A percentile compares a stretch with the other conserved stretches of the same genome.
phyloP scores from a whole-genome alignment of 2,888 invertebrate species.

The Temnothorax ravouxi region DNA sequence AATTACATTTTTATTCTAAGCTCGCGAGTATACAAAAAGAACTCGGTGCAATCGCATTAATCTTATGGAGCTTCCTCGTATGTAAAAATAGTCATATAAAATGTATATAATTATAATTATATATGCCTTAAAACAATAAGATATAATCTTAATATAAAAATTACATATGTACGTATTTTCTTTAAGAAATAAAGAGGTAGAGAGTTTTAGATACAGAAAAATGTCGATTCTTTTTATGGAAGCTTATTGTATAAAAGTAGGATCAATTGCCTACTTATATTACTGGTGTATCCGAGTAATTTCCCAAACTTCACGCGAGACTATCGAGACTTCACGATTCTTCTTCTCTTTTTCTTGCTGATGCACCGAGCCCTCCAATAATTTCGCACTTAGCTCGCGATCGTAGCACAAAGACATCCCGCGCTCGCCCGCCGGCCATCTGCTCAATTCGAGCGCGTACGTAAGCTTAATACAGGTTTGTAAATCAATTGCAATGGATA shows the following conservation, averaged over 20 bases:
- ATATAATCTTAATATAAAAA: background rate
- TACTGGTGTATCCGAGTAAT: background rate
- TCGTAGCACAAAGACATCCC: slow-evolving; percentile 44
- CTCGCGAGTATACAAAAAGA: background rate
- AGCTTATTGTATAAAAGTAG: background rate
- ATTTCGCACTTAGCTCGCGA: slow-evolving; percentile 50
- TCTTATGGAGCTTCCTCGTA: background rate
- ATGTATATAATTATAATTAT: background rate
- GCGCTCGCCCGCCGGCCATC: slow-evolving; percentile 48
- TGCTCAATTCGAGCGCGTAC: slow-evolving; percentile 57
- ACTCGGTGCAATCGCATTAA: background rate
- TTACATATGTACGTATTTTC: background rate
- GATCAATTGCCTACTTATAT: background rate
- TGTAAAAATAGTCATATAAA: background rate
- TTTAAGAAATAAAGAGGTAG: background rate
- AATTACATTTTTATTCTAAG: background rate
- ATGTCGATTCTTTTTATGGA: background rate
- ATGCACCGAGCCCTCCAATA: slow-evolving; percentile 33
- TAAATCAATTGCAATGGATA: slow-evolving; percentile 48
- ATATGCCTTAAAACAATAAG: no score
- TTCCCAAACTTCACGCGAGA: background rate
- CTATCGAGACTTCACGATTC: slow-evolving; percentile 3
- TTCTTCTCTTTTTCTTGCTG: background rate
- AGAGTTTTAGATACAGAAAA: background rate
- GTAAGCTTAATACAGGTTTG: slow-evolving; percentile 59